Percentiles rank a stretch among this genome's conserved stretches.
These are phyloP conservation scores for Andrena chrysosceles DNA, from an alignment of 2,888 invertebrate genomes.

Conservation along the genomic window DNA sequence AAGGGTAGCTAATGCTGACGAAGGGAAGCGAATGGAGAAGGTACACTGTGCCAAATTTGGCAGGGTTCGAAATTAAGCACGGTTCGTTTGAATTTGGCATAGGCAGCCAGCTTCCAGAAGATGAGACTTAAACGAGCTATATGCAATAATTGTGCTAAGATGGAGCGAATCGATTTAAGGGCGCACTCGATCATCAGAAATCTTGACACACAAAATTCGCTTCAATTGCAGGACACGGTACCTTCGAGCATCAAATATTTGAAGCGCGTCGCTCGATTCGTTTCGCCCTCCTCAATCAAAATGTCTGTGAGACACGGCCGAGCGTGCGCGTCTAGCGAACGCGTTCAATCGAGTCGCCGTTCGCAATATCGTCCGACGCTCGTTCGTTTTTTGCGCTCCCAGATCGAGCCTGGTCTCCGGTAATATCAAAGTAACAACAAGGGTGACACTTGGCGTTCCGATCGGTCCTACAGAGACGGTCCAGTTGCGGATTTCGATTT, in stretches of 20 bases:
- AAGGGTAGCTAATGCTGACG: constrained; percentile 23
- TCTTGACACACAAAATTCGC: not conserved
- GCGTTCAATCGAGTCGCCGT: not conserved
- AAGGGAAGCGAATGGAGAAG: constrained; percentile 36
- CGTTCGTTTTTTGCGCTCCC: not conserved
- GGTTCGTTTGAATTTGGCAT: constrained; percentile 66
- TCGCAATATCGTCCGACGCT: constrained; percentile 5
- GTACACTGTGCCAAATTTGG: constrained; percentile 55
- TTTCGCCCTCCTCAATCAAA: not conserved
- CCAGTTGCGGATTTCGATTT: constrained; percentile 57
- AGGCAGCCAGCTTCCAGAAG: constrained; percentile 38
- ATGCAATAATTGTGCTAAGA: constrained; percentile 1
- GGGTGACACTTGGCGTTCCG: constrained; percentile 36
- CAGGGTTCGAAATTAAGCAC: constrained; percentile 57
- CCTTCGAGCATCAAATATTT: not conserved
- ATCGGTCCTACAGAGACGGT: constrained; percentile 51
- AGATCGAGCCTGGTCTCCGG: not conserved
- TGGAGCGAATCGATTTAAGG: not conserved
- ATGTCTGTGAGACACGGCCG: not conserved
- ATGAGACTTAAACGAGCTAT: not conserved
- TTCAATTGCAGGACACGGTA: not conserved
- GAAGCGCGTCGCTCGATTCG: not conserved
- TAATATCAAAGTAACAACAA: constrained; percentile 29
- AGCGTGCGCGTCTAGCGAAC: not conserved
- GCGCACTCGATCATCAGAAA: not conserved